Evolutionary conservation across 2,888 invertebrate genomes (phyloP).

Genomic region (Nomada ruficornis): DNA sequence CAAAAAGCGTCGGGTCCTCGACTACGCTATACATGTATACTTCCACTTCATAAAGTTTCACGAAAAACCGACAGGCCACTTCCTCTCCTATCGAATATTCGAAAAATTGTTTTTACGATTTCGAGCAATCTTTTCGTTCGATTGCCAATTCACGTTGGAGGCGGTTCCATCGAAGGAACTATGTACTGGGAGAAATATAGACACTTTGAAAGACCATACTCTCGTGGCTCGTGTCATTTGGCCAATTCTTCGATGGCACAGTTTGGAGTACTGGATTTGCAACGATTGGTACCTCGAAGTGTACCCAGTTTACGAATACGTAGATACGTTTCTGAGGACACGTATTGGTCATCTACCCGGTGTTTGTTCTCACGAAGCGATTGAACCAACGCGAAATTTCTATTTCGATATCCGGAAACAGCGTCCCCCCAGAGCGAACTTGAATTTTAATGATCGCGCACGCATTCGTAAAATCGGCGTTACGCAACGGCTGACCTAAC

Average conservation of each 20-base stretch:
- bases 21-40: constrained; percentile 46
- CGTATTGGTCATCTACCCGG: not conserved
- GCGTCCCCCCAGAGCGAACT: not conserved
- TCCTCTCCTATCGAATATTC: not conserved
- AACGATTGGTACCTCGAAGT: not conserved
- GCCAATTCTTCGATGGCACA: not conserved
- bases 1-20: constrained; percentile 55
- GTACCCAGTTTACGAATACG: not conserved
- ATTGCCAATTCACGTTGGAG: not conserved
- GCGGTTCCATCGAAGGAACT: not conserved
- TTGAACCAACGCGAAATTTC: not conserved
- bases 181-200: not conserved
- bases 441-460: constrained; percentile 17
- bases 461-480: constrained; percentile 3
- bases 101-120: not conserved
- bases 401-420: constrained; percentile 1
- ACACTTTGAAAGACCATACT: not conserved
- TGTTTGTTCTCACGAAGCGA: not conserved
- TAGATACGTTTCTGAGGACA: not conserved
- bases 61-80: constrained; percentile 26
- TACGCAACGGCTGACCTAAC: not conserved
- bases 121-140: not conserved
- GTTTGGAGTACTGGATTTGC: not conserved
- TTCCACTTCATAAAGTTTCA: constrained; percentile 44
- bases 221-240: not conserved